Evolutionary conservation across 2,888 invertebrate genomes (phyloP).

Genomic region (Calameuta pallipes): DNA sequence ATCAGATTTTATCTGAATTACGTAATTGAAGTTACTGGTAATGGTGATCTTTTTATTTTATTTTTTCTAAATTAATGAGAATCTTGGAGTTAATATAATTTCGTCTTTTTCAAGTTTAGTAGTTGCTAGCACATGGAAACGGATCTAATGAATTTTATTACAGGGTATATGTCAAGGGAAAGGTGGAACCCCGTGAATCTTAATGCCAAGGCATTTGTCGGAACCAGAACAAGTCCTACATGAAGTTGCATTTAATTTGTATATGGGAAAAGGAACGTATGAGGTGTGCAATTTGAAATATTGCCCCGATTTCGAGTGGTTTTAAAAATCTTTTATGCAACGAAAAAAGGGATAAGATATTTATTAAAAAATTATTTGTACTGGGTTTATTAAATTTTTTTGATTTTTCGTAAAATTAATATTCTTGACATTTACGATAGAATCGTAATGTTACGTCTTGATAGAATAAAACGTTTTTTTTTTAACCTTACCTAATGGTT

Average conservation of each 20-base stretch:
- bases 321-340: background rate
- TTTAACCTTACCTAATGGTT: background rate
- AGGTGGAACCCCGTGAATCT: slow-evolving; percentile 32
- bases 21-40: background rate
- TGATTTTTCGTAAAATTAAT: background rate
- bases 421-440: background rate
- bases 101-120: background rate
- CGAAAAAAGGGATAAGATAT: background rate
- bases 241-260: background rate
- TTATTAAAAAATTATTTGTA: background rate
- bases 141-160: background rate
- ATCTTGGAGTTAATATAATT: background rate
- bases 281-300: background rate
- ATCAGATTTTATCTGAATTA: background rate
- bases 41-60: background rate
- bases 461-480: background rate
- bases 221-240: background rate
- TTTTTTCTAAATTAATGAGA: background rate
- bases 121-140: background rate
- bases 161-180: slow-evolving; percentile 41
- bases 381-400: background rate
- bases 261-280: background rate
- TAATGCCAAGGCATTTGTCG: slow-evolving; percentile 38
- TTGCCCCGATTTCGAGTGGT: background rate
- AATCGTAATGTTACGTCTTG: too few relatives aligned